These are phyloP conservation scores for Criorhina ranunculi DNA, from an alignment of 2,888 invertebrate species.

Conservation along the genomic window DNA sequence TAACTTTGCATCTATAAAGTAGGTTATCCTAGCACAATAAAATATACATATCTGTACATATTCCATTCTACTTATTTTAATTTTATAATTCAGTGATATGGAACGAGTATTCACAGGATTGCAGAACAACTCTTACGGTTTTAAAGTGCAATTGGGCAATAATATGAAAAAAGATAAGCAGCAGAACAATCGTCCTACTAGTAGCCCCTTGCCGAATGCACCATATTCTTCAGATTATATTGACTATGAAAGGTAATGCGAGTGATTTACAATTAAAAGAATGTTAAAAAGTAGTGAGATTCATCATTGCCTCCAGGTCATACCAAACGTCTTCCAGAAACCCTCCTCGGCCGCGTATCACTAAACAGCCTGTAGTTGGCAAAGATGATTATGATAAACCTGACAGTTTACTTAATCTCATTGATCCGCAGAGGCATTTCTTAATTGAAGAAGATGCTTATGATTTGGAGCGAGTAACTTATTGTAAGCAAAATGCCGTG, in stretches of 20 bases:
- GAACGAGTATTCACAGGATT: slow-evolving; percentile 78
- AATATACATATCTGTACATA: no score
- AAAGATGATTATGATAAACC: slow-evolving; percentile 76
- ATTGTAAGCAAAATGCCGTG: slow-evolving; percentile 45
- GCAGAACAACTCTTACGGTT: slow-evolving; percentile 77
- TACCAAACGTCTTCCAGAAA: slow-evolving; percentile 77
- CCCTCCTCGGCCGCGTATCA: slow-evolving; percentile 78
- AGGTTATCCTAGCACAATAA: not conserved
- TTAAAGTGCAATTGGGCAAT: slow-evolving; percentile 73
- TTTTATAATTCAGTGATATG: slow-evolving; percentile 77
- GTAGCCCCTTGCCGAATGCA: not conserved
- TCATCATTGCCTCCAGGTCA: slow-evolving; percentile 61
- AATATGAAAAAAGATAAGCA: slow-evolving; percentile 30
- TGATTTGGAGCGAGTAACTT: slow-evolving; percentile 79
- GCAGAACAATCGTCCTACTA: slow-evolving; percentile 5
- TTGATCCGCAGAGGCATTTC: slow-evolving; percentile 78
- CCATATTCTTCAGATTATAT: slow-evolving; percentile 56
- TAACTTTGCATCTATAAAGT: slow-evolving; percentile 57
- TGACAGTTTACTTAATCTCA: slow-evolving; percentile 69
- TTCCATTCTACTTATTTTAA: not conserved
- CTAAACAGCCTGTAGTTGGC: slow-evolving; percentile 72
- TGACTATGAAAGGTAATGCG: slow-evolving; percentile 70
- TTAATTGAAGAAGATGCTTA: slow-evolving; percentile 80
- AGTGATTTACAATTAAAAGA: not conserved
- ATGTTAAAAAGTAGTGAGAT: not conserved